A percentile compares a stretch with the other conserved stretches of the same genome.
These are phyloP conservation scores for Oxytorus armatus DNA, from an alignment of 2,888 invertebrate species.

Conservation along the genomic window DNA sequence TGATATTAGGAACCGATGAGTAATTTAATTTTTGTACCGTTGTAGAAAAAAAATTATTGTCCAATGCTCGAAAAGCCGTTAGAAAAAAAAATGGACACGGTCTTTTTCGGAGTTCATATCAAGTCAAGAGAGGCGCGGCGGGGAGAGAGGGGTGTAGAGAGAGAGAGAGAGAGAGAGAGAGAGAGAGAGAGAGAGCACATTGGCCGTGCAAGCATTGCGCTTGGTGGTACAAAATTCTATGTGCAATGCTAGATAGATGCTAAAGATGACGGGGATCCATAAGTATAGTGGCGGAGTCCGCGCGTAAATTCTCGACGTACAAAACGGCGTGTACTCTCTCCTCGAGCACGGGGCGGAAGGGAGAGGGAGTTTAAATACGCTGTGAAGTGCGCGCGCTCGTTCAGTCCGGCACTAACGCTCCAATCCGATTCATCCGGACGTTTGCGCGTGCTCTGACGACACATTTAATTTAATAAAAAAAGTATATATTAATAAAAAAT, in stretches of 20 bases:
- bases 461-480: constrained; percentile 6
- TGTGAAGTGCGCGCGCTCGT: constrained; percentile 82
- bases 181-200: constrained; percentile 10
- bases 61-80: background rate
- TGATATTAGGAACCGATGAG: too few species aligned
- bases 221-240: constrained; percentile 41
- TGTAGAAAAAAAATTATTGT: background rate
- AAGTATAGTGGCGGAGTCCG: constrained; percentile 44
- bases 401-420: constrained; percentile 83
- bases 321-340: constrained; percentile 33
- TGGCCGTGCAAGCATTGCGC: constrained; percentile 23
- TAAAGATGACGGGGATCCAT: constrained; percentile 51
- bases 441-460: constrained; percentile 55
- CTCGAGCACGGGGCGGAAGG: constrained; percentile 73
- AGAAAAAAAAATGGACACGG: background rate
- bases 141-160: background rate
- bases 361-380: constrained; percentile 83
- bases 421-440: constrained; percentile 79
- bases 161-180: background rate
- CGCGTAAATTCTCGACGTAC: constrained; percentile 49
- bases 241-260: constrained; percentile 35
- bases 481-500: constrained; percentile 7
- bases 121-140: background rate
- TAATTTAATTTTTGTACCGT: too few species aligned
- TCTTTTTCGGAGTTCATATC: background rate